Evolutionary conservation across 2,797 vertebrate genomes (phyloP).

Genomic region (Catostomus latipinnis): DNA sequence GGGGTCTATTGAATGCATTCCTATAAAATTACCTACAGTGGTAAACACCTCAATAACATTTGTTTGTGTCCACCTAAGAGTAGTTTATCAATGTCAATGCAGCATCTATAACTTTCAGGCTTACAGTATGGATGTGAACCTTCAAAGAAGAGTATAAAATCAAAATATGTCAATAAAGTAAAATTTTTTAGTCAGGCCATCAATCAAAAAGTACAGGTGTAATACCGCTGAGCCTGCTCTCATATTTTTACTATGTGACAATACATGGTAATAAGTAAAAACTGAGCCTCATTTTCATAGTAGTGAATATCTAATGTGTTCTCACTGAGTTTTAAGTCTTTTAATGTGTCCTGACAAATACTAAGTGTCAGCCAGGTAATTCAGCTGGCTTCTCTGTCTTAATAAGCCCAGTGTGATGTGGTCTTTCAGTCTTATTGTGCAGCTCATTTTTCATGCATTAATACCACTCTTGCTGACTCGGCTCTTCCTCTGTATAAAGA

Average conservation of each 20-base stretch:
- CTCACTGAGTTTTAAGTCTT: constrained; percentile 45
- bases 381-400: constrained; percentile 79
- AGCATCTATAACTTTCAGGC: constrained; percentile 11
- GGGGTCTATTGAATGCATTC: constrained; percentile 50
- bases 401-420: constrained; percentile 78
- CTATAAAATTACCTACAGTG: constrained; percentile 34
- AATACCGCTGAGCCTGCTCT: constrained; percentile 17
- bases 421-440: constrained; percentile 80
- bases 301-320: constrained; percentile 40
- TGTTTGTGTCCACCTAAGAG: constrained; percentile 32
- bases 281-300: constrained; percentile 19
- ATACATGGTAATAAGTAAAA: constrained; percentile 40
- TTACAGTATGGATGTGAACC: background rate
- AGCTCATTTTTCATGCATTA: constrained; percentile 84
- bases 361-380: constrained; percentile 64
- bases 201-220: constrained; percentile 37
- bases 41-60: constrained; percentile 50
- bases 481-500: constrained; percentile 80
- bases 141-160: constrained; percentile 20
- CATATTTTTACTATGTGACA: constrained; percentile 8
- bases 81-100: constrained; percentile 40
- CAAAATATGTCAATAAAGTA: constrained; percentile 39
- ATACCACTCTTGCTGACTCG: constrained; percentile 81
- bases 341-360: constrained; percentile 54
- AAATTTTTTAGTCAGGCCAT: constrained; percentile 28